These are phyloP conservation scores for Micromys minutus DNA, from an alignment of 2,113 vertebrate genomes.

Conservation along the genomic window DNA sequence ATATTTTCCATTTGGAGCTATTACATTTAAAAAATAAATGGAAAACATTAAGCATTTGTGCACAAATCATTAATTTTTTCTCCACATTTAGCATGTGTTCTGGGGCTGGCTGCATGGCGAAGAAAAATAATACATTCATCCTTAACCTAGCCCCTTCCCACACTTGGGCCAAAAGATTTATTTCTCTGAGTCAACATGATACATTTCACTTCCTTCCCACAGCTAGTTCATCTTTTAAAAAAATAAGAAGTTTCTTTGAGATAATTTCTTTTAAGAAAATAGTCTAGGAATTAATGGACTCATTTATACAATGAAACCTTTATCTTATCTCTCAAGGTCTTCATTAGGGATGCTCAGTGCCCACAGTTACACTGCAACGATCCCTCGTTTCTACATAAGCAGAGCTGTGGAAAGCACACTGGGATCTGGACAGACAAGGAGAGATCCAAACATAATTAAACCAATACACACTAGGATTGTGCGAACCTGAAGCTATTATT, in stretches of 20 bases:
- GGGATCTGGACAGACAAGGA: too few species aligned
- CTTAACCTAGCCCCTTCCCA: background rate
- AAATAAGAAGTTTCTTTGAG: background rate
- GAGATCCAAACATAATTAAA: background rate
- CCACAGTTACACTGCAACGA: background rate
- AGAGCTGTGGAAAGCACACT: fast-evolving
- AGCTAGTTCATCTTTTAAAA: background rate
- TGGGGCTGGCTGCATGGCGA: background rate
- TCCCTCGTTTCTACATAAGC: too few species aligned
- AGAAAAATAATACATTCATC: background rate
- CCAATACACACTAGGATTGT: fast-evolving
- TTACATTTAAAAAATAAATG: background rate
- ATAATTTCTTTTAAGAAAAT: background rate
- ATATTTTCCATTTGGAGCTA: constrained; percentile 29
- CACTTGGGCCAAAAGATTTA: background rate
- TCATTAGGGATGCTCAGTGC: background rate
- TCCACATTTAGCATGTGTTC: background rate
- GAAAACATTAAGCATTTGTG: background rate
- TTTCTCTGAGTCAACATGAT: background rate
- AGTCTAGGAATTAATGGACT: background rate
- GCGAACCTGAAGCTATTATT: background rate
- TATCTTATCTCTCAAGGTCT: background rate
- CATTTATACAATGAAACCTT: background rate
- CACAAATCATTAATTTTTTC: background rate
- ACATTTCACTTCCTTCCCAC: background rate